Percentiles rank a stretch among this genome's conserved stretches.
phyloP scores from a whole-genome alignment of 2,888 invertebrate genomes.

The Mesorhabditis sp. region DNA sequence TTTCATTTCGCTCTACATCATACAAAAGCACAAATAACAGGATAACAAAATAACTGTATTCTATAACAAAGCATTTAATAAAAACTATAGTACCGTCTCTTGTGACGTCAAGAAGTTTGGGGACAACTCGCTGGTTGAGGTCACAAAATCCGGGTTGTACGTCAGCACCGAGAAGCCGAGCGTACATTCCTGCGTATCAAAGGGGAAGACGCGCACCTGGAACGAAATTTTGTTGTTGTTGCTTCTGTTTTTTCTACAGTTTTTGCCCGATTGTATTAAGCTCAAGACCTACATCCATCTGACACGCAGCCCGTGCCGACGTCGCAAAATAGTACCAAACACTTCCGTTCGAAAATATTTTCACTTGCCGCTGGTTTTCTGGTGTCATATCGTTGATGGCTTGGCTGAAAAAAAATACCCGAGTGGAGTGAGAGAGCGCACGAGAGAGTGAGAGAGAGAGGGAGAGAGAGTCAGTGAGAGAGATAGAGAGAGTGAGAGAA shows the following conservation, averaged over 20 bases:
- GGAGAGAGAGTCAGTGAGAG: no score
- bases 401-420: neutral
- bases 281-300: neutral
- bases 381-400: neutral
- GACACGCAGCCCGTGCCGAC: neutral
- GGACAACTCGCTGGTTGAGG: neutral
- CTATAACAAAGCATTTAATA: no score
- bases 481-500: no score
- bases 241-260: neutral
- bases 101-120: neutral
- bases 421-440: no score
- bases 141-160: neutral
- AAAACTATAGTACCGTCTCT: no score
- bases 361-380: neutral
- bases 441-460: no score
- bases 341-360: neutral
- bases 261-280: neutral
- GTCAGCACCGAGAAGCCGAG: constrained; percentile 1
- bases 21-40: no score
- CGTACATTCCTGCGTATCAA: neutral
- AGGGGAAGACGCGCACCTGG: neutral
- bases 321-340: neutral
- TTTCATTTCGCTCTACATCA: no score
- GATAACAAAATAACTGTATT: no score
- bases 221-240: neutral